phyloP scores from a whole-genome alignment of 1,140 invertebrate genomes.

The Argopecten irradians region DNA sequence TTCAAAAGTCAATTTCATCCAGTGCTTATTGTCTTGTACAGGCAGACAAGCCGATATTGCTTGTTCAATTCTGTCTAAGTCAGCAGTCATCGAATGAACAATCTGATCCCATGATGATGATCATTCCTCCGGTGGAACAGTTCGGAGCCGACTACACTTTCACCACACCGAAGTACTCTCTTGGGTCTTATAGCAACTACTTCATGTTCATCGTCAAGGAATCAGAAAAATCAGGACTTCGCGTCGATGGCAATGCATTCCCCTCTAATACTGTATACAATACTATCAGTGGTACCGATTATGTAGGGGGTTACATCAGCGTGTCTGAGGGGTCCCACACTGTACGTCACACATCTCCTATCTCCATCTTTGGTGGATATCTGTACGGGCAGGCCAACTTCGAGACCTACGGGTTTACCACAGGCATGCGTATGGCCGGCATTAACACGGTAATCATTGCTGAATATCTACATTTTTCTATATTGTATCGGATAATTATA shows the following conservation, averaged over 20 bases:
- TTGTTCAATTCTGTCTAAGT: constrained; percentile 45
- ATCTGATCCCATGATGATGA: constrained; percentile 61
- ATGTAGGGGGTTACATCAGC: constrained; percentile 42
- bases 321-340: constrained; percentile 52
- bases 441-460: constrained; percentile 49
- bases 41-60: constrained; percentile 40
- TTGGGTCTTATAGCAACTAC: constrained; percentile 54
- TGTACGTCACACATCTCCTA: constrained; percentile 52
- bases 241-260: constrained; percentile 45
- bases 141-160: constrained; percentile 64
- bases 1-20: constrained; percentile 36
- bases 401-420: constrained; percentile 59
- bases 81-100: constrained; percentile 26
- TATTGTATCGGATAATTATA: no score
- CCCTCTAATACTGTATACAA: constrained; percentile 41
- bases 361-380: constrained; percentile 55
- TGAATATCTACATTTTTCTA: no score
- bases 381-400: constrained; percentile 54
- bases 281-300: constrained; percentile 45
- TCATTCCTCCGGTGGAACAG: constrained; percentile 58
- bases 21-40: constrained; percentile 19
- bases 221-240: constrained; percentile 47
- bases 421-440: constrained; percentile 54
- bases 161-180: constrained; percentile 56
- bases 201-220: constrained; percentile 59